Evolutionary conservation across 1,140 invertebrate genomes (phyloP).

Genomic region (Musca domestica): DNA sequence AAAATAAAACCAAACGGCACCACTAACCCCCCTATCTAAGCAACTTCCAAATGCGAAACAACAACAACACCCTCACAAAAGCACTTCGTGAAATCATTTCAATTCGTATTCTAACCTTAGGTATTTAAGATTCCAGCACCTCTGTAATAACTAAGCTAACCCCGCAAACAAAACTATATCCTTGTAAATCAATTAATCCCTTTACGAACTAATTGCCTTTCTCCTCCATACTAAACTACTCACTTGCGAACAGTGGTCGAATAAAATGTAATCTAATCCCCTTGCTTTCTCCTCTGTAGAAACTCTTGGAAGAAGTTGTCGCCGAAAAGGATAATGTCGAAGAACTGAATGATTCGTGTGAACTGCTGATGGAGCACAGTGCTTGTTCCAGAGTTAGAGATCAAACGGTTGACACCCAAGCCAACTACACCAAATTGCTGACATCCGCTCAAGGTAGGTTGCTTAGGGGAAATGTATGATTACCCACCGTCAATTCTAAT

Average conservation of each 20-base stretch:
- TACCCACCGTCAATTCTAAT: background rate
- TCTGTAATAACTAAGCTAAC: background rate
- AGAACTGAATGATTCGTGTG: slow-evolving; percentile 82
- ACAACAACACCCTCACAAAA: slow-evolving; percentile 2
- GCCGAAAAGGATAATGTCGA: slow-evolving; percentile 75
- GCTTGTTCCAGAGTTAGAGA: slow-evolving; percentile 80
- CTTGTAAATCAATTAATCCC: background rate
- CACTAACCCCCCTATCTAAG: background rate
- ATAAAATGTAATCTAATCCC: background rate
- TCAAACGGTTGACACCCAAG: slow-evolving; percentile 79
- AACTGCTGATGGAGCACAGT: slow-evolving; percentile 80
- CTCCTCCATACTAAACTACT: background rate
- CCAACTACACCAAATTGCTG: slow-evolving; percentile 72
- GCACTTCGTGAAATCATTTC: background rate
- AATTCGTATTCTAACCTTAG: too few relatives aligned
- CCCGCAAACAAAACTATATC: background rate
- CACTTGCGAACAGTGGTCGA: background rate
- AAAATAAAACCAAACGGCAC: background rate
- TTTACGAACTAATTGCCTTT: background rate
- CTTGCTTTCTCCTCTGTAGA: slow-evolving; percentile 44
- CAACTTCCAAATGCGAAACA: too few relatives aligned
- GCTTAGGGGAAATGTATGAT: background rate
- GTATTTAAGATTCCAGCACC: too few relatives aligned
- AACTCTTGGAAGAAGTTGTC: slow-evolving; percentile 73
- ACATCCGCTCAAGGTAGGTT: slow-evolving; percentile 66